Evolutionary conservation across 2,113 vertebrate species (phyloP), one percentile per base, ranked within the genome.

Genomic region (Orientallactaga bullata): DNA sequence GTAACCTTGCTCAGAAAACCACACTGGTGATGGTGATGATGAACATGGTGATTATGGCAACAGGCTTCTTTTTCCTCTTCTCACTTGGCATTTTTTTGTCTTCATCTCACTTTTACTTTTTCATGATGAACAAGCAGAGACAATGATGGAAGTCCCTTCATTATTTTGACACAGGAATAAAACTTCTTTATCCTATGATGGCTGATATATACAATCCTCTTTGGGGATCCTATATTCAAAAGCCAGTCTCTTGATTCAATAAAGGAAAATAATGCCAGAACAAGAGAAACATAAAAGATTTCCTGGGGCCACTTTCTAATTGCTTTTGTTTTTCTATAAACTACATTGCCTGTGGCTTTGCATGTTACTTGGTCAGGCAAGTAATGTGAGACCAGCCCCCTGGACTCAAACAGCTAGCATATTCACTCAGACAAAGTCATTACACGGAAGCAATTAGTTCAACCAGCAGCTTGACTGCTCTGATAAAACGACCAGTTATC

Each of bases 401-500:
- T 28, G 60, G 85, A 93, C 58, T 87, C 85, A 81, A 93, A 90
- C 32, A 68, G 39, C 58, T 76, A 71, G 51, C 81, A 68, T 71
- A 91, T 88, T 95, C 73, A 51, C 77, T 68, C 58, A 55, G 65
- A 65, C 20, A 93, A 94, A 93, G 69, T 89, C 88, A 94, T 96
- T 94, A 88, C 95, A 90, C 65, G 21, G 69, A 96, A 94, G 78
- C 85, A 96, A 95, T 94, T 97, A 97, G 96, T 96, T 97, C 93
- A 95, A 61, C 92, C 96, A 97, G 81, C 73, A 32, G 90, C 93
- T 91, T 95, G 89, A 81, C 73, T 79, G 93, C 91, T 81, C 92
- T 89, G 65, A 15, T 93, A 74, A 96, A 96, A 93, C 61, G 32
- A 73, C 73, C 93, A 74, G 88, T 91, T 93, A 73, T 88, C 78